These are phyloP conservation scores for Nematolebias whitei DNA, from an alignment of 2,113 vertebrate genomes.

Conservation along the genomic window DNA sequence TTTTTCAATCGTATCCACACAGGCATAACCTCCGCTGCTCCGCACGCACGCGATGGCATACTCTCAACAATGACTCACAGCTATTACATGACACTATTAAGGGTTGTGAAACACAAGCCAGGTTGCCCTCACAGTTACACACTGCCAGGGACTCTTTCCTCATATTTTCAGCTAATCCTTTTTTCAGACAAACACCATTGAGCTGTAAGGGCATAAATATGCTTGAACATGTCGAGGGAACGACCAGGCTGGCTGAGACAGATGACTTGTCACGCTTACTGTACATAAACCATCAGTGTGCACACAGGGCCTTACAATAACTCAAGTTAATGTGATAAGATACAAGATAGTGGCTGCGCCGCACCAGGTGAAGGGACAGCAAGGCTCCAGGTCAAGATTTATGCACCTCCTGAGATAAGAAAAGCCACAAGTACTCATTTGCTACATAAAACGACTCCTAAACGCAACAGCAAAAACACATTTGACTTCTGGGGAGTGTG, in stretches of 20 bases:
- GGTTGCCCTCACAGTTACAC: constrained; percentile 59
- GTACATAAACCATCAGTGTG: constrained; percentile 42
- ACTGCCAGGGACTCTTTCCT: constrained; percentile 61
- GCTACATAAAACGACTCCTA: constrained; percentile 57
- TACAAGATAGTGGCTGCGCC: constrained; percentile 13
- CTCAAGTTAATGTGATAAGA: constrained; percentile 44
- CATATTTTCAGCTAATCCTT: constrained; percentile 68
- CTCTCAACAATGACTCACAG: constrained; percentile 68
- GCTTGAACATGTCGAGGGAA: constrained; percentile 49
- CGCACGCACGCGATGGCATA: constrained; percentile 69
- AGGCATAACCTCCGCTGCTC: constrained; percentile 46
- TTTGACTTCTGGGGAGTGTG: constrained; percentile 22
- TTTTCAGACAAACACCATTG: constrained; percentile 64
- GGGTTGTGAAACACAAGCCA: constrained; percentile 69
- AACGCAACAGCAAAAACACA: constrained; percentile 52
- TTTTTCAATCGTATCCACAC: constrained; percentile 52
- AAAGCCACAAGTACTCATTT: constrained; percentile 5
- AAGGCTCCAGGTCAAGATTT: constrained; percentile 32
- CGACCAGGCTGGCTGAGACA: constrained; percentile 30
- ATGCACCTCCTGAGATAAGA: constrained; percentile 32
- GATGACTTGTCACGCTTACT: constrained; percentile 47
- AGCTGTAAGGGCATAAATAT: constrained; percentile 38
- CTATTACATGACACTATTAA: constrained; percentile 66
- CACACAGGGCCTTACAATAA: constrained; percentile 25
- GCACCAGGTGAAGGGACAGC: neutral